These are phyloP conservation scores for Puffinus mauretanicus DNA, from an alignment of 2,113 vertebrate genomes.

Conservation along the genomic window DNA sequence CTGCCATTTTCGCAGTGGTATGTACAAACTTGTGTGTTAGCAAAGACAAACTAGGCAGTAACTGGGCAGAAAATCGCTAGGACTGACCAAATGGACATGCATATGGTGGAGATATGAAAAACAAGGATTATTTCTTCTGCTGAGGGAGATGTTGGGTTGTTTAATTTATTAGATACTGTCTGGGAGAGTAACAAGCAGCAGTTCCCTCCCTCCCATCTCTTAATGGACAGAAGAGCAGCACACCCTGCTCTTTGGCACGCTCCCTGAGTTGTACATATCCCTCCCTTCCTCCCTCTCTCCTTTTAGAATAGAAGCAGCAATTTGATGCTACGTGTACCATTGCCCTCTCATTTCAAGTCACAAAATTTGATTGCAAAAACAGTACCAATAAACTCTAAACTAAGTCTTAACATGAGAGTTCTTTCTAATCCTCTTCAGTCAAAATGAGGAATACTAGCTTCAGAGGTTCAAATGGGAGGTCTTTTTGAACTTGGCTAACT, in stretches of 20 bases:
- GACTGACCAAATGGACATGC: not conserved
- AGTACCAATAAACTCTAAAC: not conserved
- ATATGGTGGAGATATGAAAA: not conserved
- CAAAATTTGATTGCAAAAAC: not conserved
- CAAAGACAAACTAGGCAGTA: not conserved
- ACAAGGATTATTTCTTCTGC: not conserved
- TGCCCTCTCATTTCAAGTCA: not conserved
- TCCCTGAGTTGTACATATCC: not conserved
- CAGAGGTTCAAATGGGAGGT: not conserved
- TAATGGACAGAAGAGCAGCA: not conserved
- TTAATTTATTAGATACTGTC: not conserved
- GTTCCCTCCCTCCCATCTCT: not conserved
- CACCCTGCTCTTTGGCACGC: not conserved
- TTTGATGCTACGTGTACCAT: fast-evolving
- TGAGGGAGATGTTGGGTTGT: not conserved
- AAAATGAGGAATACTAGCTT: not conserved
- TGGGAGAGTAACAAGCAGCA: not conserved
- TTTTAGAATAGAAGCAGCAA: not conserved
- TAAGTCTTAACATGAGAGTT: not conserved
- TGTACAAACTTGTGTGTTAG: not conserved
- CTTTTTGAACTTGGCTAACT: not conserved
- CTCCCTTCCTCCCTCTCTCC: not conserved
- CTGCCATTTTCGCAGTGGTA: not conserved
- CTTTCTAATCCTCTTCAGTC: not conserved
- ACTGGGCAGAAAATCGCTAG: not conserved